Percentiles rank a stretch among this genome's conserved stretches.
Evolutionary conservation across 2,113 vertebrate genomes (phyloP).

Genomic region (Nothoprocta pentlandii): DNA sequence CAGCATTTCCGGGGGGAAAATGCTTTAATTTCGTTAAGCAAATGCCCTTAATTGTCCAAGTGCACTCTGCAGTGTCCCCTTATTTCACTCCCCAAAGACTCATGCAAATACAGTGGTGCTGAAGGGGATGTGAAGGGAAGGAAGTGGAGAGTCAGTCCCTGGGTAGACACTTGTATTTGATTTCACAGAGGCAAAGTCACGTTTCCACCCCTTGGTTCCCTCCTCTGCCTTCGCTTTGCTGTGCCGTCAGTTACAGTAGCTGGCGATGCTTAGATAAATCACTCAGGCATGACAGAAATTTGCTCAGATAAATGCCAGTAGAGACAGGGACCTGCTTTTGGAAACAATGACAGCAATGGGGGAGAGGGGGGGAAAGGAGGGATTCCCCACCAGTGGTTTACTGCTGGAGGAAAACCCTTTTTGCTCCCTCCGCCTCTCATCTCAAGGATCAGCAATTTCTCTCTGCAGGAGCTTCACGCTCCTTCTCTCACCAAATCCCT

Average conservation of each 20-base stretch:
- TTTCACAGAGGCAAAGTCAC: background rate
- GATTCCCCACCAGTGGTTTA: background rate
- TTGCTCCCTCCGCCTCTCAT: background rate
- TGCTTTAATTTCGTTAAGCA: background rate
- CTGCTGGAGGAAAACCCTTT: background rate
- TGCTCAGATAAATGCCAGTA: slow-evolving; percentile 40
- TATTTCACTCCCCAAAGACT: background rate
- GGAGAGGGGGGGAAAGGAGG: background rate
- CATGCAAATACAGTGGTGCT: background rate
- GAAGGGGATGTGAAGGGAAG: background rate
- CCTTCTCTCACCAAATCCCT: background rate
- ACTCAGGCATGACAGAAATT: slow-evolving; percentile 26
- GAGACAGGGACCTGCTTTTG: slow-evolving; percentile 47
- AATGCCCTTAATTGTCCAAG: background rate
- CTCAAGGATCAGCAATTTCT: background rate
- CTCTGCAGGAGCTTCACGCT: background rate
- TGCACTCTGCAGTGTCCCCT: background rate
- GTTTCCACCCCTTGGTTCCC: background rate
- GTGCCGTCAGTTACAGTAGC: background rate
- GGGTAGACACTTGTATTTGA: background rate
- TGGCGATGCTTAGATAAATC: slow-evolving; percentile 52
- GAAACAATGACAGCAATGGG: slow-evolving; percentile 15
- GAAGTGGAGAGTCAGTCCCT: background rate
- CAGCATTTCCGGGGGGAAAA: background rate
- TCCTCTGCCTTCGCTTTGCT: background rate